These are phyloP conservation scores for Myrmophylax atrothorax DNA, from an alignment of 2,113 vertebrate genomes.

Conservation along the genomic window DNA sequence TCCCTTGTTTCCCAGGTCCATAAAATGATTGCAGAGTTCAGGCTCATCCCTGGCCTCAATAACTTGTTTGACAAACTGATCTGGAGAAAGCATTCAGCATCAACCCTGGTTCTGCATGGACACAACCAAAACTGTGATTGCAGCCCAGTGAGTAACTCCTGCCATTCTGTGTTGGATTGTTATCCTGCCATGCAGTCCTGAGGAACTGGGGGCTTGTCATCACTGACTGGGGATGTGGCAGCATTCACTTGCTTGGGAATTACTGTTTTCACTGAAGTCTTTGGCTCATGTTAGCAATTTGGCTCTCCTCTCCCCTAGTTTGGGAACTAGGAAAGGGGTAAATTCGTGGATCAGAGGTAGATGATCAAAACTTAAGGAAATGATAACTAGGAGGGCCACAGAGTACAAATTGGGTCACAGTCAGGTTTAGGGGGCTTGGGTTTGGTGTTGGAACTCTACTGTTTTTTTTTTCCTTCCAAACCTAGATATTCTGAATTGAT, in stretches of 20 bases:
- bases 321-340: background rate
- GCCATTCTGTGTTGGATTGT: background rate
- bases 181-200: background rate
- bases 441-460: background rate
- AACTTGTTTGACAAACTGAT: constrained; percentile 98
- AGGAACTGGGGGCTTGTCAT: background rate
- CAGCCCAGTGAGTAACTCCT: constrained; percentile 86
- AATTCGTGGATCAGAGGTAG: background rate
- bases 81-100: constrained; percentile 93
- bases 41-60: constrained; percentile 95
- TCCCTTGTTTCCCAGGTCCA: constrained; percentile 84
- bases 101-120: constrained; percentile 90
- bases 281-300: background rate
- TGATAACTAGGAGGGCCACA: background rate
- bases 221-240: background rate
- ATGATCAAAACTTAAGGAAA: background rate
- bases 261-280: background rate
- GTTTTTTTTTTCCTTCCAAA: background rate
- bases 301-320: background rate
- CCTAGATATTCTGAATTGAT: background rate
- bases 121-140: constrained; percentile 99
- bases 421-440: background rate
- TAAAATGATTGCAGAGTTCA: constrained; percentile 97
- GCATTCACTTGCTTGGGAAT: background rate
- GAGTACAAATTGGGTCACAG: background rate